phyloP scores from a whole-genome alignment of 1,140 invertebrate genomes.

The Drosophila tsacasi region DNA sequence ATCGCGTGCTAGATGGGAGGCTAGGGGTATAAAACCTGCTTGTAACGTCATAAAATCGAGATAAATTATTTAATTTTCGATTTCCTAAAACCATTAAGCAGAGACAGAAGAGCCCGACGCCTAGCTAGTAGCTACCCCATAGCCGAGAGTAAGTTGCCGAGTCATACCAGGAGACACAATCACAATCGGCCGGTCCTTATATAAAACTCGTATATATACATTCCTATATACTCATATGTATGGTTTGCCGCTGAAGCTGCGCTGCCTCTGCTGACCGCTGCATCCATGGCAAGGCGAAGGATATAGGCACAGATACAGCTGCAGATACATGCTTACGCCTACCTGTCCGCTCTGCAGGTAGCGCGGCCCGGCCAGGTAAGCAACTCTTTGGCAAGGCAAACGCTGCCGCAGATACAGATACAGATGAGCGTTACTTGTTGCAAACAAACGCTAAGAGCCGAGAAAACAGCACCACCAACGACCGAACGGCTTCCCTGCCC shows the following conservation, averaged over 20 bases:
- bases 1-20: slow-evolving; percentile 56
- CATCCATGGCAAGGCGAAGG: slow-evolving; percentile 55
- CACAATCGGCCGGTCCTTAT: slow-evolving; percentile 46
- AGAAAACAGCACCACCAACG: slow-evolving; percentile 40
- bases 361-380: slow-evolving; percentile 60
- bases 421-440: slow-evolving; percentile 75
- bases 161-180: slow-evolving; percentile 58
- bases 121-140: slow-evolving; percentile 74
- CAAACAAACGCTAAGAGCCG: slow-evolving; percentile 71
- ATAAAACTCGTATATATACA: slow-evolving; percentile 18
- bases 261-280: slow-evolving; percentile 62
- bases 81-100: slow-evolving; percentile 83
- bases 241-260: slow-evolving; percentile 59
- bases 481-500: slow-evolving; percentile 51
- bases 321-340: slow-evolving; percentile 68
- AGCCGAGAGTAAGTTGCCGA: slow-evolving; percentile 59
- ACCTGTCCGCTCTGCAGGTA: slow-evolving; percentile 78
- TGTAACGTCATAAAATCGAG: slow-evolving; percentile 83
- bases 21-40: slow-evolving; percentile 64
- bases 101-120: slow-evolving; percentile 57
- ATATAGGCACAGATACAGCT: slow-evolving; percentile 50
- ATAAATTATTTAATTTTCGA: slow-evolving; percentile 84
- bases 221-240: slow-evolving; percentile 21
- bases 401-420: slow-evolving; percentile 54
- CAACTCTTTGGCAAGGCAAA: slow-evolving; percentile 70